phyloP scores from a whole-genome alignment of 2,113 vertebrate genomes.

The Lonchura striata region DNA sequence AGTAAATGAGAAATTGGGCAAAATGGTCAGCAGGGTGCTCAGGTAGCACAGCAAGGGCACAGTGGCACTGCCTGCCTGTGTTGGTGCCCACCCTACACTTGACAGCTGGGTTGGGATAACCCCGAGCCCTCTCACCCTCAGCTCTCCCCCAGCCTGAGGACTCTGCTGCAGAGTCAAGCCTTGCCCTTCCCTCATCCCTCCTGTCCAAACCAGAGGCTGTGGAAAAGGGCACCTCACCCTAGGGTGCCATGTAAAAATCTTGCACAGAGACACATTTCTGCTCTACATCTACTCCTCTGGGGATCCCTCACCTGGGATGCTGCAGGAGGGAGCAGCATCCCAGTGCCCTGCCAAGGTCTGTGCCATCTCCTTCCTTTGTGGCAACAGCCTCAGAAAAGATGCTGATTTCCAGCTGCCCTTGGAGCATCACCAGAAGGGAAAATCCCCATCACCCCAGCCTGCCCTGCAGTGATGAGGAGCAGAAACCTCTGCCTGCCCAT shows the following conservation, averaged over 20 bases:
- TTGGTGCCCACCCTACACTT: accelerated
- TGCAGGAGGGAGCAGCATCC: not conserved
- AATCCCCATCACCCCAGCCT: not conserved
- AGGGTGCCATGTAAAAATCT: accelerated
- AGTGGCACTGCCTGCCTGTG: not conserved
- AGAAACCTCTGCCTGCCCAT: not conserved
- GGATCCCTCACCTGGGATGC: accelerated
- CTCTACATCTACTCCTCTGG: accelerated
- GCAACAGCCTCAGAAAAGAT: not conserved
- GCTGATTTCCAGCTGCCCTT: not conserved
- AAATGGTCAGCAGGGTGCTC: not conserved
- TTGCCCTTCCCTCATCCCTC: not conserved
- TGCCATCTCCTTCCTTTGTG: not conserved
- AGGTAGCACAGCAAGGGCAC: not conserved
- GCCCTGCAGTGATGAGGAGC: accelerated
- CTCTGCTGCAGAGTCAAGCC: not conserved
- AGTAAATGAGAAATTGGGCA: not conserved
- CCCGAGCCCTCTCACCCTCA: accelerated
- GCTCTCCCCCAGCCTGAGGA: not conserved
- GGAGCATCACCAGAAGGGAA: not conserved
- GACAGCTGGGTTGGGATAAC: not conserved
- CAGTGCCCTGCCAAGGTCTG: not conserved
- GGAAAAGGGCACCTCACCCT: not conserved
- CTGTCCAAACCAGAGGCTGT: not conserved
- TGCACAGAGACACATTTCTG: accelerated